Percentiles rank a stretch among this genome's conserved stretches.
Evolutionary conservation across 2,888 invertebrate species (phyloP).

Genomic region (Oscheius sp.): DNA sequence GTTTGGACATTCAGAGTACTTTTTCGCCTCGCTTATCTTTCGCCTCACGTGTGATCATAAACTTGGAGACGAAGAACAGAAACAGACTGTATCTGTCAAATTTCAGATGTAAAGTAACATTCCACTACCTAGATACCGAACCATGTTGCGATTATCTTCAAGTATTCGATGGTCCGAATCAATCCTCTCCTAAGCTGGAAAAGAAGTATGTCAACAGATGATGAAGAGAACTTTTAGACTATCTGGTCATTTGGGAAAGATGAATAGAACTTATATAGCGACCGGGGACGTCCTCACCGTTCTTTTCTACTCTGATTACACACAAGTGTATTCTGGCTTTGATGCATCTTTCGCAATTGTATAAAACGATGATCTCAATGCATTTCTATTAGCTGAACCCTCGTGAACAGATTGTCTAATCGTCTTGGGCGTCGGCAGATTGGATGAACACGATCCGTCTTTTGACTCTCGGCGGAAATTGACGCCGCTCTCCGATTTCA

Average conservation of each 20-base stretch:
- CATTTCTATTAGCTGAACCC: not conserved
- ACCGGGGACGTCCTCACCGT: constrained; percentile 2
- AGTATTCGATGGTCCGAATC: constrained; percentile 15
- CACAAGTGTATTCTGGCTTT: constrained; percentile 16
- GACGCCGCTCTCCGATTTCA: constrained; percentile 26
- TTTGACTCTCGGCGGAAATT: constrained; percentile 26
- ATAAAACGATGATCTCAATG: not conserved
- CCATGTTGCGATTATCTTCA: constrained; percentile 28
- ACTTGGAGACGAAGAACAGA: constrained; percentile 12
- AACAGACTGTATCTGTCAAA: too few relatives aligned
- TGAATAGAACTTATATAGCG: not conserved
- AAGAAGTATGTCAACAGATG: not conserved
- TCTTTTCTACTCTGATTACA: constrained; percentile 25
- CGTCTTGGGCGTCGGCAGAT: constrained; percentile 12
- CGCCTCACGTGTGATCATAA: not conserved
- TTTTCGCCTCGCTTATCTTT: not conserved
- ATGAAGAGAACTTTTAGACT: constrained; percentile 14
- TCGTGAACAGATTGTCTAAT: constrained; percentile 29
- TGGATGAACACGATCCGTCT: constrained; percentile 33
- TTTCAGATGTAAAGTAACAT: constrained; percentile 10
- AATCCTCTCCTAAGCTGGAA: not conserved
- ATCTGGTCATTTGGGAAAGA: not conserved
- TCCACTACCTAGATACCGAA: constrained; percentile 15
- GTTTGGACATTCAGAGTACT: too few relatives aligned
- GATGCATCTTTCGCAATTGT: not conserved